Evolutionary conservation across 64 coral and sea anemone species (phyloP).

Genomic region (Astreopora myriophthalma): DNA sequence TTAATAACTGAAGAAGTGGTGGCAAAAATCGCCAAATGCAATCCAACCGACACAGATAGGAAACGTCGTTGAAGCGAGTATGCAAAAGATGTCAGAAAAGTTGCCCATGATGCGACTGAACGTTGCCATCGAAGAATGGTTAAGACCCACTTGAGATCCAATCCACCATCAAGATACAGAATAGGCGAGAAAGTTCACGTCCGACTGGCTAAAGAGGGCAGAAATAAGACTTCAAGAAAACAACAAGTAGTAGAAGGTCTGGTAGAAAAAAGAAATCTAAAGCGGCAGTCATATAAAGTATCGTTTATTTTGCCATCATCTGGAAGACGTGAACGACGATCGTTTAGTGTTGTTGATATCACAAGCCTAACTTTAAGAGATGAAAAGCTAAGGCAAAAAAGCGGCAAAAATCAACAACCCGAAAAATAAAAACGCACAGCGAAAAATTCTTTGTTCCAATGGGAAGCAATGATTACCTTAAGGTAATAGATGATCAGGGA

Average conservation of each 20-base stretch:
- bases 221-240: not conserved
- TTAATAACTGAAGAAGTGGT: not conserved
- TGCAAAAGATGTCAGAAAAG: not conserved
- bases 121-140: constrained; percentile 17
- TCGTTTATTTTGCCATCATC: too few species aligned
- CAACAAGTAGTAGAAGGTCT: not conserved
- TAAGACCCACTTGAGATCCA: not conserved
- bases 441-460: not conserved
- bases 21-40: too few species aligned
- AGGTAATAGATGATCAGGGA: constrained; percentile 1
- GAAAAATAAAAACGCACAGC: not conserved
- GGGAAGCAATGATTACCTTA: constrained; percentile 10
- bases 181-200: not conserved
- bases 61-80: not conserved
- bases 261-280: constrained; percentile 7
- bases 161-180: not conserved
- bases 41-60: too few species aligned
- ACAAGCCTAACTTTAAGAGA: constrained; percentile 8
- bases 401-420: not conserved
- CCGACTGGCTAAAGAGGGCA: not conserved
- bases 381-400: too few species aligned
- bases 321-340: too few species aligned
- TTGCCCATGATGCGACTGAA: not conserved
- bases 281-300: not conserved
- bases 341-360: constrained; percentile 2